Evolutionary conservation across 2,888 invertebrate genomes (phyloP), one percentile per base, ranked within the genome.

Genomic region (Andrena flavipes): DNA sequence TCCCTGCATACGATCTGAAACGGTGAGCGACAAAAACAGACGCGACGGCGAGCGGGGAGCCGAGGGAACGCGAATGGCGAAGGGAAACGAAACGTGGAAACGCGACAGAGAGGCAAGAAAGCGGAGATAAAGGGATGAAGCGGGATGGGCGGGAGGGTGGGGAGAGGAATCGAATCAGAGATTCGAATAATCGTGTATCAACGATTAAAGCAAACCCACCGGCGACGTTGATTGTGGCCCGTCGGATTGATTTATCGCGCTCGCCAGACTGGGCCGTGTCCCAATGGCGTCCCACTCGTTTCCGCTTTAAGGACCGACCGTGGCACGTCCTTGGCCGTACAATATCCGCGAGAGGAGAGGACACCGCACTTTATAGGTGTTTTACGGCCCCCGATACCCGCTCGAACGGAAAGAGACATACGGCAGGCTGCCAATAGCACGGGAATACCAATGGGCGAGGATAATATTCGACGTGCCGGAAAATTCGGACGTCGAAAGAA

Each of bases 141-240:
- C 62, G 64, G 16, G n/a, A 42, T 51, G 74, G 33, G 56, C 69
- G 59, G 56, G 20, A 6, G 63, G 59, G 62, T 69, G 71, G 76
- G 26, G 29, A 29, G 51, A 63, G 65, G 7, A 54, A 20, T 30
- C 42, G n/a, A 79, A 48, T 48, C 62, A 26, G 59, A 72, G 63
- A 65, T 49, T 56, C 69, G 68, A 74, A 67, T 76, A 76, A 85
- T 71, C 83, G 84, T 86, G 89, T 88, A 87, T 79, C 88, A 71
- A 80, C 85, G 91, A 92, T 92, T 91, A 91, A 90, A 91, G 90
- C 90, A 89, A 90, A 89, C 89, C 87, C 88, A 87, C 85, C 84
- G 87, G 88, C 89, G 87, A 86, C 88, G 87, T 88, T 90, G 88
- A 92, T 92, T 92, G 90, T 88, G 86, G 86, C 87, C 85, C 88